Base-by-base conservation (phyloP, 2,113 vertebrate species). In the Fulmarus glacialis region DNA sequence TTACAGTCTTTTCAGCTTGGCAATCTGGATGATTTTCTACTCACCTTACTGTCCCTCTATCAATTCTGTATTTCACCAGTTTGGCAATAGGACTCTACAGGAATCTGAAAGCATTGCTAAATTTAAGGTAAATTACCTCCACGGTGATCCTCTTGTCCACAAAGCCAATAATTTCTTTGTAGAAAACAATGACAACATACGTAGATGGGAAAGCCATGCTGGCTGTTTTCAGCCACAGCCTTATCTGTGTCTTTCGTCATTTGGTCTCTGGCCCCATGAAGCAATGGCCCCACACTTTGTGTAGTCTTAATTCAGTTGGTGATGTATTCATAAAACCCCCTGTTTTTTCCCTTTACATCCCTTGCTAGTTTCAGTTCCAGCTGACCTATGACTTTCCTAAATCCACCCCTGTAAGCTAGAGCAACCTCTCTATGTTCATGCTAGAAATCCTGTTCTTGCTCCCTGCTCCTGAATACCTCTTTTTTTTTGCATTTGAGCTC, bases 41-140 rank as follows among this genome's bases (percentile, higher is more conserved):
- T 14, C 0, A 1, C 34, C 9, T 62, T 22, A 56, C 5, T 38
- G 40, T 42, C 34, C 21, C 56, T 12, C 9, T n/a, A 36, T 55
- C 27, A 50, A 62, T 36, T 24, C 34, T 18, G 15, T 59, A 47
- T 55, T 63, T 92, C 12, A 50, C 8, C 42, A 43, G 4, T 79
- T 85, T 85, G 50, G 15, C 38, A 38, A n/a, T 11, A 56, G 5
- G 15, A 59, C 4, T 5, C 6, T 78, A 30, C 17, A 4, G 30
- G 13, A 85, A 71, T 79, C 13, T 79, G 12, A 74, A 82, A 78
- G 1, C 3, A 18, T 60, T 79, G 11, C 8, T 74, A 43, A 43
- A 62, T 58, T 74, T 79, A 58, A 88, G 15, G 26, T 34, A 66
- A 62, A 90, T 79, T 1, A 47, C 9, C 13, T 62, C 45, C 30